Evolutionary conservation across 2,113 vertebrate genomes (phyloP).

Genomic region (Seriola quinqueradiata): DNA sequence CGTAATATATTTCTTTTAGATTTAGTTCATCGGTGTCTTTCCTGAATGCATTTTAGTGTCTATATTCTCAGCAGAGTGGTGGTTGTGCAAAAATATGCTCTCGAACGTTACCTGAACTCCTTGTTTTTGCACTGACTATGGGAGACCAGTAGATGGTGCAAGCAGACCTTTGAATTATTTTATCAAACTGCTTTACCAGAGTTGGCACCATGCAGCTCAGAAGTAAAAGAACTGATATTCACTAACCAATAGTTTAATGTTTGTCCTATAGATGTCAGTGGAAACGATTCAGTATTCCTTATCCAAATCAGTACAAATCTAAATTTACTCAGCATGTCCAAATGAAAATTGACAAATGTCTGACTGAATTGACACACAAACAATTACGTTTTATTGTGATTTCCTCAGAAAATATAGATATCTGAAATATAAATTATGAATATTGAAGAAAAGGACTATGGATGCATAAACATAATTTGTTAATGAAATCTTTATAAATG

Average conservation of each 20-base stretch:
- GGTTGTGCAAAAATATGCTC: background rate
- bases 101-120: fast-evolving
- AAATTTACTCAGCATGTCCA: background rate
- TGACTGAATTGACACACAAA: background rate
- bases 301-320: background rate
- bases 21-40: background rate
- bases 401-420: background rate
- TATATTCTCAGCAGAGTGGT: background rate
- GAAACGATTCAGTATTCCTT: background rate
- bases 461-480: background rate
- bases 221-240: background rate
- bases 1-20: background rate
- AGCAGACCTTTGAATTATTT: background rate
- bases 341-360: background rate
- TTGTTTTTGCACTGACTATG: constrained; percentile 1
- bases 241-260: background rate
- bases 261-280: background rate
- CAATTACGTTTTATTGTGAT: too few species aligned
- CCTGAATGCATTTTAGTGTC: background rate
- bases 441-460: background rate
- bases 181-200: background rate
- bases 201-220: background rate
- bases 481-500: background rate
- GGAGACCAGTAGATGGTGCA: constrained; percentile 51
- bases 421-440: background rate